phyloP scores from a whole-genome alignment of 2,888 invertebrate genomes.

The Dolomedes plantarius region DNA sequence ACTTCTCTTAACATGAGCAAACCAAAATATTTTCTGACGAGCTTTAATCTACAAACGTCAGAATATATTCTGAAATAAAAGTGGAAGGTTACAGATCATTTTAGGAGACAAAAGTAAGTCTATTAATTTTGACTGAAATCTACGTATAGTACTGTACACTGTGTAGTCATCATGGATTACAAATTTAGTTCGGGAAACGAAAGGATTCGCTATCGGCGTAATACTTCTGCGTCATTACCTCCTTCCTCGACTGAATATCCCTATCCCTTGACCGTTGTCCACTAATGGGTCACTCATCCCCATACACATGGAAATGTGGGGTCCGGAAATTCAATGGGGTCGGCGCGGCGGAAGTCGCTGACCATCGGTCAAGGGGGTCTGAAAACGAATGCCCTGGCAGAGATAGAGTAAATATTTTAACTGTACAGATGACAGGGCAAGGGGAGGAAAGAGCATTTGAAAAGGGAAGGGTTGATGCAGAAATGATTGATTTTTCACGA shows the following conservation, averaged over 20 bases:
- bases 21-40: too few species aligned
- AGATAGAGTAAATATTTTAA: conserved; percentile 65
- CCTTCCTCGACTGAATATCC: conserved; percentile 4
- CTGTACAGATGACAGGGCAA: conserved; percentile 17
- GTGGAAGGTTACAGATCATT: too few species aligned
- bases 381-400: conserved; percentile 55
- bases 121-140: too few species aligned
- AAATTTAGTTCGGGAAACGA: not conserved
- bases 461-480: conserved; percentile 9
- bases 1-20: too few species aligned
- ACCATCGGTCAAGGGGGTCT: conserved; percentile 59
- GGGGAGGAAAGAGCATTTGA: not conserved
- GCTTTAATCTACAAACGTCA: too few species aligned
- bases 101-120: too few species aligned
- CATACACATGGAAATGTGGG: conserved; percentile 69
- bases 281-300: conserved; percentile 65
- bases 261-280: conserved; percentile 50
- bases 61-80: too few species aligned
- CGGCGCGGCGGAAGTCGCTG: conserved; percentile 53
- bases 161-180: not conserved
- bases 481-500: conserved; percentile 13
- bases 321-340: conserved; percentile 65
- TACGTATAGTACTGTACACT: too few species aligned
- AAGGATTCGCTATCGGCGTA: not conserved
- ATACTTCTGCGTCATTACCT: conserved; percentile 45